A percentile compares a stretch with the other conserved stretches of the same genome.
Conservation (phyloP, 2,888 invertebrate genomes). For the Ophion ellenae region DNA sequence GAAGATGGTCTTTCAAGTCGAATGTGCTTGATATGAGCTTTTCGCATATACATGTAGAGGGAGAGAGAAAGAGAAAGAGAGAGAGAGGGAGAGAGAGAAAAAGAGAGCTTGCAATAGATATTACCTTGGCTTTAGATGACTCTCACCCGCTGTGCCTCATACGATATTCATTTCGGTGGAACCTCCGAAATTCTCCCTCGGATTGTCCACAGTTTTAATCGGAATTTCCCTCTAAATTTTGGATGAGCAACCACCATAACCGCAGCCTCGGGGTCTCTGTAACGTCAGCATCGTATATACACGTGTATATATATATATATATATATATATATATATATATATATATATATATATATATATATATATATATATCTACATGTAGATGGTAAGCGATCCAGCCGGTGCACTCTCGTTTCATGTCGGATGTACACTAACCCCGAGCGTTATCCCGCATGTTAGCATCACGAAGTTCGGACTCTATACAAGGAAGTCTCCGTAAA, state of each 20-base stretch:
- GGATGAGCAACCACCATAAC: slow-evolving; percentile 12
- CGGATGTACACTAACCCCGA: slow-evolving; percentile 6
- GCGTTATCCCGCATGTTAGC: slow-evolving; percentile 9
- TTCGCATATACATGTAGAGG: too few relatives aligned
- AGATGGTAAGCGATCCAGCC: not conserved
- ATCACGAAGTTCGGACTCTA: slow-evolving; percentile 36
- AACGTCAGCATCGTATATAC: slow-evolving; percentile 23
- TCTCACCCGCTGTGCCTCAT: slow-evolving; percentile 34
- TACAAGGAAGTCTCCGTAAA: slow-evolving; percentile 10
- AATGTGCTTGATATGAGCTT: too few relatives aligned
- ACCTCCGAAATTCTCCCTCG: slow-evolving; percentile 66
- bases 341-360: slow-evolving; percentile 3
- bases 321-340: not conserved
- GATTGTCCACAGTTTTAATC: slow-evolving; percentile 72
- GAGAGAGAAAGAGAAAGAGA: too few relatives aligned
- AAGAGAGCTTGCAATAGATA: slow-evolving; percentile 7
- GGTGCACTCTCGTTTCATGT: slow-evolving; percentile 16
- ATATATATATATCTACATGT: not conserved
- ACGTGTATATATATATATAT: not conserved
- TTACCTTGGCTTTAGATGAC: not conserved
- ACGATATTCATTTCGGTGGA: slow-evolving; percentile 57
- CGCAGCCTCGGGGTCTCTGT: slow-evolving; percentile 25
- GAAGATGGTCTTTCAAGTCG: too few relatives aligned
- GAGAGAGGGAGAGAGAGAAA: not conserved
- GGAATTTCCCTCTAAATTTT: slow-evolving; percentile 73